Evolutionary conservation across 2,888 invertebrate genomes (phyloP).

Genomic region (Oxystoma pomonae): DNA sequence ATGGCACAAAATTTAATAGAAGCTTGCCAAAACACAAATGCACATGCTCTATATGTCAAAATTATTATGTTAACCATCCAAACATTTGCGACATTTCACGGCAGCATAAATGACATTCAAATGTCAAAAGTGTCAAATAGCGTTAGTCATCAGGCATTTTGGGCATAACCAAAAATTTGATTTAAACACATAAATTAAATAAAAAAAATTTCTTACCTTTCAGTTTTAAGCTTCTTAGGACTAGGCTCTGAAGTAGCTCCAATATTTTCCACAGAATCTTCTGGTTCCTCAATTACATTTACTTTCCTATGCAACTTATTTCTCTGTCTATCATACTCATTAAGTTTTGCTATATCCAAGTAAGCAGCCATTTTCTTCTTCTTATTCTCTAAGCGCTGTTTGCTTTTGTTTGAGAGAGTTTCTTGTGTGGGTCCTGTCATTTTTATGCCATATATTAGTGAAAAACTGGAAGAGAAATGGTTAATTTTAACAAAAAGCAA

Average conservation of each 20-base stretch:
- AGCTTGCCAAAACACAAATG: no score
- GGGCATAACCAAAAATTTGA: no score
- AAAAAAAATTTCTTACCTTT: slow-evolving; percentile 17
- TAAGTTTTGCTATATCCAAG: slow-evolving; percentile 57
- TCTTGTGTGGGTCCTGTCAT: slow-evolving; percentile 45
- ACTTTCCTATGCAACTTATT: slow-evolving; percentile 27
- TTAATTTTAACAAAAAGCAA: no score
- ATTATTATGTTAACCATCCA: no score
- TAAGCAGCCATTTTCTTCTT: slow-evolving; percentile 61
- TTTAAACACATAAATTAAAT: no score
- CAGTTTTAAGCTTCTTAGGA: slow-evolving; percentile 33
- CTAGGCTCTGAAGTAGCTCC: slow-evolving; percentile 29
- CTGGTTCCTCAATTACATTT: slow-evolving; percentile 18
- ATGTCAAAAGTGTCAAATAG: no score
- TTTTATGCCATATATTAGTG: slow-evolving; percentile 30
- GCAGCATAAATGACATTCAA: no score
- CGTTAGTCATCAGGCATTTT: no score
- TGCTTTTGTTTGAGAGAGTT: slow-evolving; percentile 46
- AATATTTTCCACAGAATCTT: slow-evolving; percentile 26
- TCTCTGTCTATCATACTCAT: slow-evolving; percentile 54
- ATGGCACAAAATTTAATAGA: no score
- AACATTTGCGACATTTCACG: no score
- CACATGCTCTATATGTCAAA: no score
- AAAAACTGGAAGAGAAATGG: slow-evolving; percentile 27
- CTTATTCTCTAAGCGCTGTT: slow-evolving; percentile 57